Conservation (phyloP, 2,888 invertebrate species). For the Tubiluchus corallicola region DNA sequence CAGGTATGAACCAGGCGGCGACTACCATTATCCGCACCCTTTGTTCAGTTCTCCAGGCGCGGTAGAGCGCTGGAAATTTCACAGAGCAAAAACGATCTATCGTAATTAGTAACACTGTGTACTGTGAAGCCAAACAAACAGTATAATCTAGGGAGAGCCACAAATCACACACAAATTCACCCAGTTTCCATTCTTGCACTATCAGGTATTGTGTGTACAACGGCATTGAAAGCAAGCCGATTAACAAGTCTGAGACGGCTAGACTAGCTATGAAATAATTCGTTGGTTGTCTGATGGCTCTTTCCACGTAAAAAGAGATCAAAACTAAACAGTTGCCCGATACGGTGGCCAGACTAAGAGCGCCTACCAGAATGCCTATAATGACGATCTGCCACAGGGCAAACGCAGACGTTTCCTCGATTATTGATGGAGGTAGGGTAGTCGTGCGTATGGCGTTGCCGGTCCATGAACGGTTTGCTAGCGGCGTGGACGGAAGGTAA, state of each 20-base stretch:
- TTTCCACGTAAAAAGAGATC: conserved; percentile 79
- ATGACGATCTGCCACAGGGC: conserved; percentile 71
- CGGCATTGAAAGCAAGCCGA: conserved; percentile 94
- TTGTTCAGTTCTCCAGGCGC: conserved; percentile 86
- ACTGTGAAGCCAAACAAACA: conserved; percentile 94
- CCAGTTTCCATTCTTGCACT: conserved; percentile 81
- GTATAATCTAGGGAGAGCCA: conserved; percentile 99
- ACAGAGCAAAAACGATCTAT: conserved; percentile 91
- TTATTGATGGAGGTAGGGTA: background rate
- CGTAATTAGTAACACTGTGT: conserved; percentile 93
- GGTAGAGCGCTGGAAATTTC: conserved; percentile 88
- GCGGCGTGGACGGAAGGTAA: too few relatives aligned
- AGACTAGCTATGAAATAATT: conserved; percentile 98
- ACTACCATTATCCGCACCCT: conserved; percentile 87
- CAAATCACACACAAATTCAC: conserved; percentile 82
- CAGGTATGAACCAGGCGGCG: conserved; percentile 90
- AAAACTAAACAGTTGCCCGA: conserved; percentile 88
- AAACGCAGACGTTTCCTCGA: conserved; percentile 35
- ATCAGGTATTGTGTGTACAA: conserved; percentile 93
- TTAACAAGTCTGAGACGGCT: conserved; percentile 88
- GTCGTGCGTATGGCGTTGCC: too few relatives aligned
- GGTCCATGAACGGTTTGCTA: too few relatives aligned
- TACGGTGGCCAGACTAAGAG: conserved; percentile 77
- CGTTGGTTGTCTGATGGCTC: conserved; percentile 77
- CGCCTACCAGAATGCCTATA: conserved; percentile 63